phyloP scores from a whole-genome alignment of 2,888 invertebrate species.

The Spodoptera picta region DNA sequence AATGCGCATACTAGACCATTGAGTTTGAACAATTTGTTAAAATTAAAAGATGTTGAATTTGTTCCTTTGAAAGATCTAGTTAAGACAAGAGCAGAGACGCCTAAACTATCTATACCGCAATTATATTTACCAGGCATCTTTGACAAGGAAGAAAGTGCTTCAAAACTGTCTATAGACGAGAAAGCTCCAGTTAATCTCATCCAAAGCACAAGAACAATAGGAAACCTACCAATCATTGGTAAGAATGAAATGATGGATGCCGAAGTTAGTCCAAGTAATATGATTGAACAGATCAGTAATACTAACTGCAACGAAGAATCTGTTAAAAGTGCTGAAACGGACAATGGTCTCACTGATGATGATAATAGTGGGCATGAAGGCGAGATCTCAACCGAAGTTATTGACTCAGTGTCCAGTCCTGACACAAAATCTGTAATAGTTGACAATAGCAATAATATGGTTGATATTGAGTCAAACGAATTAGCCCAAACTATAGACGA shows the following conservation, averaged over 20 bases:
- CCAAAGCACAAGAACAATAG: conserved; percentile 11
- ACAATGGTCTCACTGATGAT: conserved; percentile 1
- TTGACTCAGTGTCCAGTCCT: conserved; percentile 50
- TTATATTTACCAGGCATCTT: conserved; percentile 20
- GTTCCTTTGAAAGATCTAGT: conserved; percentile 55
- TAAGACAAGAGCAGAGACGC: conserved; percentile 40
- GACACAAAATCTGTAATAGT: conserved; percentile 23
- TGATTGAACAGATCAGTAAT: conserved; percentile 23
- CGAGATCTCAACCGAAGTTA: conserved; percentile 41
- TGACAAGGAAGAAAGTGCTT: conserved; percentile 7
- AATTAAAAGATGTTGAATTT: conserved; percentile 70
- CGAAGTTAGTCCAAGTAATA: conserved; percentile 46
- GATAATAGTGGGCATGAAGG: conserved; percentile 1
- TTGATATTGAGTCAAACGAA: conserved; percentile 10
- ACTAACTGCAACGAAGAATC: conserved; percentile 16
- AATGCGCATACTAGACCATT: conserved; percentile 39
- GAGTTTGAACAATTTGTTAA: conserved; percentile 64
- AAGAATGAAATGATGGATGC: conserved; percentile 32
- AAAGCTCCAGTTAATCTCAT: conserved; percentile 1
- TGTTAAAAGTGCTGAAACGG: neutral
- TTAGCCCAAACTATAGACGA: conserved; percentile 4
- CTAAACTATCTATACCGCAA: conserved; percentile 8
- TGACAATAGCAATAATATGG: neutral
- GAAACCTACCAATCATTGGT: neutral
- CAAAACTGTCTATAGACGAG: neutral